Evolutionary conservation across 2,888 invertebrate genomes (phyloP).

Genomic region (Polydrusus cervinus): DNA sequence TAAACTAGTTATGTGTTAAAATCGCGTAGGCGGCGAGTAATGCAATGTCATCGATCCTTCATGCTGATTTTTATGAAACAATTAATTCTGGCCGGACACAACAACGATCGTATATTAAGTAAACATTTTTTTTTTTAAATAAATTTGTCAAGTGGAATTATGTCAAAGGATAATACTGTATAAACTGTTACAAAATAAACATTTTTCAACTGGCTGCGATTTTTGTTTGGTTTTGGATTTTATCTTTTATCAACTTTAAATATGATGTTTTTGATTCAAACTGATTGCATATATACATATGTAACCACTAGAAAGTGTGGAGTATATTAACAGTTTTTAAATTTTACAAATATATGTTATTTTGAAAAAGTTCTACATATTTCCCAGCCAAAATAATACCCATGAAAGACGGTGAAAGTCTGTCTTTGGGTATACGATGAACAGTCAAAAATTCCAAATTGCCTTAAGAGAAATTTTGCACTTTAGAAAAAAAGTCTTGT

Average conservation of each 20-base stretch:
- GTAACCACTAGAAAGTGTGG: no score
- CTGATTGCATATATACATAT: no score
- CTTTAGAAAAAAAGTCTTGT: no score
- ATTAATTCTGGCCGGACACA: constrained; percentile 42
- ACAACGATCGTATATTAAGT: constrained; percentile 32
- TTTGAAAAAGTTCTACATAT: no score
- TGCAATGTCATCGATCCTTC: constrained; percentile 44
- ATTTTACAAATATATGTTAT: no score
- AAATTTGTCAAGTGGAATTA: constrained; percentile 32
- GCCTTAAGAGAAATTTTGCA: no score
- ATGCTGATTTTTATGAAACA: constrained; percentile 51
- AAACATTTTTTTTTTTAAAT: constrained; percentile 24
- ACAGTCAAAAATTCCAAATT: no score
- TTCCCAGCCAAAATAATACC: no score
- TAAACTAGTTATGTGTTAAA: constrained; percentile 51
- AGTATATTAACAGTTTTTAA: no score
- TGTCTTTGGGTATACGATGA: no score
- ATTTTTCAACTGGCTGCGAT: neutral
- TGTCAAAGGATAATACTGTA: constrained; percentile 1
- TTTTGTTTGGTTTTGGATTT: neutral
- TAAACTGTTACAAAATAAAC: constrained; percentile 1
- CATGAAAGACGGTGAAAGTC: no score
- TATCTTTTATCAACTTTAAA: neutral
- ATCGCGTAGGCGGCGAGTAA: constrained; percentile 44
- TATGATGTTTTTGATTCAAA: neutral